Evolutionary conservation across 1,140 invertebrate species (phyloP).

Genomic region (Drosophila simulans): DNA sequence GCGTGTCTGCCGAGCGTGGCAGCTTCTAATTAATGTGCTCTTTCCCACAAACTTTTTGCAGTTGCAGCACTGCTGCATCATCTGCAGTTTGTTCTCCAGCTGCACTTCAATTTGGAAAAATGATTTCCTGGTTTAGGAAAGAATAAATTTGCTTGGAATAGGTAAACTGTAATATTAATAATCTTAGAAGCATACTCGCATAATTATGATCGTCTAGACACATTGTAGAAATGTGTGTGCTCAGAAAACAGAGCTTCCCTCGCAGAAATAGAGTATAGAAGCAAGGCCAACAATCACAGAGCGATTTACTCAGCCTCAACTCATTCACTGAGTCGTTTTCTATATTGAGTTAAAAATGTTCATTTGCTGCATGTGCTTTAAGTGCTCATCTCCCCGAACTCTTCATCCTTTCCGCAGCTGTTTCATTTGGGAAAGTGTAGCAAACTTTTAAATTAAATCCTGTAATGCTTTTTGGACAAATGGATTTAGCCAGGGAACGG

Average conservation of each 20-base stretch:
- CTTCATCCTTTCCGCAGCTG: background rate
- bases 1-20: conserved; percentile 70
- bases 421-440: conserved; percentile 34
- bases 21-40: conserved; percentile 79
- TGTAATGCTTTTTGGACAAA: conserved; percentile 60
- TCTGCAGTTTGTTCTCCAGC: conserved; percentile 9
- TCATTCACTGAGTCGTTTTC: conserved; percentile 40
- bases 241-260: background rate
- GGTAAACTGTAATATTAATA: background rate
- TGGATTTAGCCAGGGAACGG: conserved; percentile 20
- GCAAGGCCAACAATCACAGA: conserved; percentile 25
- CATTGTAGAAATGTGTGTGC: background rate
- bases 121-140: background rate
- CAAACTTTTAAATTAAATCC: conserved; percentile 74
- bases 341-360: conserved; percentile 73
- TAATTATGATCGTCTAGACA: background rate
- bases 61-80: conserved; percentile 24
- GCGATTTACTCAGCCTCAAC: conserved; percentile 31
- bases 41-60: conserved; percentile 46
- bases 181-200: background rate
- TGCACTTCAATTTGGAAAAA: conserved; percentile 48
- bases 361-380: conserved; percentile 69
- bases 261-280: background rate
- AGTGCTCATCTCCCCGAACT: conserved; percentile 19
- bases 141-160: background rate